Evolutionary conservation across 2,113 vertebrate genomes (phyloP).

Genomic region (Hystrix cristata): DNA sequence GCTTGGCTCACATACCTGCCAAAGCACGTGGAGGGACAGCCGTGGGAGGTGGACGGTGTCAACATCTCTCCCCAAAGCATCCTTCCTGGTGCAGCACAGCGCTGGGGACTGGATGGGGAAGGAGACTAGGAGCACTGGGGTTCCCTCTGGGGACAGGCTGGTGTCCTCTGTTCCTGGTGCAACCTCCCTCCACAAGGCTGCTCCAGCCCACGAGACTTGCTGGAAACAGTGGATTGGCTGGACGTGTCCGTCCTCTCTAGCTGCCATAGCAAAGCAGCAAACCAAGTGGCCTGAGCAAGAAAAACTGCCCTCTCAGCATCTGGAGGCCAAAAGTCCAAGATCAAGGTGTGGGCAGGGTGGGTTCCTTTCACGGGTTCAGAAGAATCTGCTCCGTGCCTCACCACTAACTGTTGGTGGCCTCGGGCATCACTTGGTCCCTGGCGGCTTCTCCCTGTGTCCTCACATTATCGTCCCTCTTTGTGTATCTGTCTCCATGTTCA

Average conservation of each 20-base stretch:
- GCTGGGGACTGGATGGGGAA: background rate
- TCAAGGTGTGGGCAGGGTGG: background rate
- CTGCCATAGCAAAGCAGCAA: background rate
- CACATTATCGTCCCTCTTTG: rapidly evolving
- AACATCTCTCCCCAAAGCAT: background rate
- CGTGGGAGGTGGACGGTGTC: background rate
- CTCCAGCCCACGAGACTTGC: background rate
- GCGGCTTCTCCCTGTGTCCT: background rate
- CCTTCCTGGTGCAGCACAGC: background rate
- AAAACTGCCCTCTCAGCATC: rapidly evolving
- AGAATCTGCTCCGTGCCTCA: rapidly evolving
- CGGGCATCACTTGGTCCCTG: too few relatives aligned
- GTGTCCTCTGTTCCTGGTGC: background rate
- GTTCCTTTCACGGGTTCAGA: too few relatives aligned
- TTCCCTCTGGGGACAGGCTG: background rate
- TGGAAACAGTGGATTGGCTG: rapidly evolving
- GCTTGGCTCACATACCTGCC: background rate
- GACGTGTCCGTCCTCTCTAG: background rate
- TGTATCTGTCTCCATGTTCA: background rate
- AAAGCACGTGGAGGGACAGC: rapidly evolving
- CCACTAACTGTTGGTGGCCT: background rate
- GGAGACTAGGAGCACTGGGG: rapidly evolving
- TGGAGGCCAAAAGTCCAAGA: background rate
- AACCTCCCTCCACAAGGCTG: background rate
- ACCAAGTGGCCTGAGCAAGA: rapidly evolving